A percentile compares a stretch with the other conserved stretches of the same genome.
These are phyloP conservation scores for Poliocrania exsul DNA, from an alignment of 2,797 vertebrate genomes.

Conservation along the genomic window DNA sequence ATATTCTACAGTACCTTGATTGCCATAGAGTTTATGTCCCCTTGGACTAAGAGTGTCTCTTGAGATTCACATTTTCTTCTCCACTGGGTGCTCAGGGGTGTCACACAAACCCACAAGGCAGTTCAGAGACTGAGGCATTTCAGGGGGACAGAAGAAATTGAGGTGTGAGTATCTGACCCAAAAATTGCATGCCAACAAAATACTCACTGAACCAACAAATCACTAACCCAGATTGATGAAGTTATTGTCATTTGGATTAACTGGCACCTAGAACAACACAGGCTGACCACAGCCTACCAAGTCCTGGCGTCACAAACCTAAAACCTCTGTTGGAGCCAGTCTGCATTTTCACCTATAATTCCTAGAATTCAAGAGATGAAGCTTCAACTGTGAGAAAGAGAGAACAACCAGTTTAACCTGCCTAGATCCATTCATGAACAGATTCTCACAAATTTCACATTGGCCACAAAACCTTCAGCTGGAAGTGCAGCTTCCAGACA, in stretches of 20 bases:
- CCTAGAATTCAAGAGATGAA: neutral
- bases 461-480: neutral
- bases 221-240: neutral
- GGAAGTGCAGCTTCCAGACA: neutral
- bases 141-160: neutral
- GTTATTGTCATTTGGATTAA: neutral
- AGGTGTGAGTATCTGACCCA: neutral
- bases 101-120: neutral
- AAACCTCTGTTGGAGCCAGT: neutral
- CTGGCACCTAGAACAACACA: neutral
- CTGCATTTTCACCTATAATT: neutral
- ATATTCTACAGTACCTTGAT: neutral
- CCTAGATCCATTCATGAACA: neutral
- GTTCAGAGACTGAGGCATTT: neutral
- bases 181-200: neutral
- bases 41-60: neutral
- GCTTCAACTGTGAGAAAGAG: neutral
- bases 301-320: neutral
- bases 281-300: neutral
- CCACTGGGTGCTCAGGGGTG: too few relatives aligned
- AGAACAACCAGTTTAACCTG: neutral
- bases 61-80: neutral
- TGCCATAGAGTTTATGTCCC: neutral
- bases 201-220: neutral
- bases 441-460: neutral